Percentiles rank a stretch among this genome's conserved stretches.
These are phyloP conservation scores for Conopomorpha cramerella DNA, from an alignment of 1,140 invertebrate species.

Conservation along the genomic window DNA sequence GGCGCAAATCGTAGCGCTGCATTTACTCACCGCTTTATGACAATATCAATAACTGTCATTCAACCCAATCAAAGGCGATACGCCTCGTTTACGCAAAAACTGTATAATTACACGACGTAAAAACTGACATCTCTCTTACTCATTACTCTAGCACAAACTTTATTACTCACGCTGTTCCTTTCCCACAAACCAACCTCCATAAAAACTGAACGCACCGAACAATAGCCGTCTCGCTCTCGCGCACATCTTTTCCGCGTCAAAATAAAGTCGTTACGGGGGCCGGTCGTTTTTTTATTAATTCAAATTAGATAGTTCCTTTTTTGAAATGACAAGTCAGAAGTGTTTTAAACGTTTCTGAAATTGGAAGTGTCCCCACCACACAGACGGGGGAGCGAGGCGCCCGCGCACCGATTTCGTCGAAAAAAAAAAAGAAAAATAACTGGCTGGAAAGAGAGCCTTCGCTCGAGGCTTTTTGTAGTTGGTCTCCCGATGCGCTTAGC, in stretches of 20 bases:
- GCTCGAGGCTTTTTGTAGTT: constrained; percentile 50
- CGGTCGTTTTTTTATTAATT: constrained; percentile 14
- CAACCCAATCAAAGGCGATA: constrained; percentile 34
- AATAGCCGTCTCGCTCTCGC: constrained; percentile 23
- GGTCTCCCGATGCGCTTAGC: constrained; percentile 47
- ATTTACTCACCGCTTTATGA: constrained; percentile 23
- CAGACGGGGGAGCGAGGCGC: constrained; percentile 26
- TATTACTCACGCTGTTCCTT: constrained; percentile 35
- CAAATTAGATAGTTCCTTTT: constrained; percentile 23
- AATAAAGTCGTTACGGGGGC: constrained; percentile 24
- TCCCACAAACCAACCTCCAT: constrained; percentile 22
- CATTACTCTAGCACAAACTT: constrained; percentile 30
- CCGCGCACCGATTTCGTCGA: constrained; percentile 22
- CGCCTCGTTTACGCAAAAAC: constrained; percentile 46
- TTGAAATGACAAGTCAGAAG: constrained; percentile 34
- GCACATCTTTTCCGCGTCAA: constrained; percentile 8
- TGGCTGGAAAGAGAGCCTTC: constrained; percentile 47
- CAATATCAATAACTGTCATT: constrained; percentile 52
- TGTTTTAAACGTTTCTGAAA: constrained; percentile 28
- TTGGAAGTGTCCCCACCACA: constrained; percentile 24
- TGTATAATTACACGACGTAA: constrained; percentile 29
- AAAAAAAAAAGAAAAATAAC: constrained; percentile 40
- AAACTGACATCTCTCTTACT: constrained; percentile 50
- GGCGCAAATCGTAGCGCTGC: constrained; percentile 16
- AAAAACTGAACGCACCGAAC: constrained; percentile 17